These are phyloP conservation scores for Chironex yamaguchii DNA, from an alignment of 30 jellyfish, hydroid and myxozoan genomes.

Conservation along the genomic window DNA sequence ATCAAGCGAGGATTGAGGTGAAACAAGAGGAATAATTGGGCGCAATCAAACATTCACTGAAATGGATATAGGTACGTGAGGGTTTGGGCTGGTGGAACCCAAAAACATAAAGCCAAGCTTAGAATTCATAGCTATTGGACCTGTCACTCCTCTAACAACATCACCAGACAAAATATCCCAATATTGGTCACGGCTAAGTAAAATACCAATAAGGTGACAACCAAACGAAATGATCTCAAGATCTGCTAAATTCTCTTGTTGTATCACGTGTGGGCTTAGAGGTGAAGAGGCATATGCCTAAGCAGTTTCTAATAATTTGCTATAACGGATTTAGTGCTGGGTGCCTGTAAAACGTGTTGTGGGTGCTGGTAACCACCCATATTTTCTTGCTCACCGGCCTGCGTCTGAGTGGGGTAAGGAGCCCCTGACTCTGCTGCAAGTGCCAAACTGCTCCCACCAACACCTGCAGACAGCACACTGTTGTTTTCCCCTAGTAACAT, in stretches of 20 bases:
- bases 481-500: no score
- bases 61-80: background rate
- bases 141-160: background rate
- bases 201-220: background rate
- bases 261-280: no score
- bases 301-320: no score
- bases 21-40: background rate
- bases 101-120: background rate
- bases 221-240: background rate
- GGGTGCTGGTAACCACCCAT: no score
- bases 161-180: background rate
- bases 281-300: no score
- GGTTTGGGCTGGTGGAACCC: background rate
- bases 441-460: no score
- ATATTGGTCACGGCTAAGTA: background rate
- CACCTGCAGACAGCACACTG: no score
- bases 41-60: background rate
- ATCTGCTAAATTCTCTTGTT: background rate
- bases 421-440: no score
- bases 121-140: background rate
- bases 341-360: no score
- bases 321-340: no score
- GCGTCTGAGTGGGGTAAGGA: no score
- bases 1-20: background rate
- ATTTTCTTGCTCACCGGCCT: no score